Conservation (phyloP, 2,113 vertebrate genomes). For the Alethe diademata region DNA sequence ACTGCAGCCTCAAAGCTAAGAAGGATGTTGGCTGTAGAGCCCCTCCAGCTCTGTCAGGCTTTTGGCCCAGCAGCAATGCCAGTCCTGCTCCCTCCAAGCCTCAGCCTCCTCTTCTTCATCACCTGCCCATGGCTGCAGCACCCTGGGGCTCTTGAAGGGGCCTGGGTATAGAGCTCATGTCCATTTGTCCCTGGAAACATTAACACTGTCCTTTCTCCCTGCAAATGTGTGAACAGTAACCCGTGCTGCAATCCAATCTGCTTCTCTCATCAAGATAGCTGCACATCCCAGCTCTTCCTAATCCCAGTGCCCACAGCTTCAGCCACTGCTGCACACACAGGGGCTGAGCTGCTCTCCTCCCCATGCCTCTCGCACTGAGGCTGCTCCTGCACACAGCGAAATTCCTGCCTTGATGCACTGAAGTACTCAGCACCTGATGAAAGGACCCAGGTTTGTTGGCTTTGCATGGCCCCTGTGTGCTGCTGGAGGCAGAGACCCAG, state of each 20-base stretch:
- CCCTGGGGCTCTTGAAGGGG: background rate
- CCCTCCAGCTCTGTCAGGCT: accelerated
- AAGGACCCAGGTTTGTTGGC: background rate
- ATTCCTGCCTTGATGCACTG: background rate
- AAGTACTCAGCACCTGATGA: background rate
- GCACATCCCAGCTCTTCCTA: background rate
- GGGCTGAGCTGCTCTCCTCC: background rate
- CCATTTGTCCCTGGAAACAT: background rate
- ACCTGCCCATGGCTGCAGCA: background rate
- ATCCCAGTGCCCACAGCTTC: background rate
- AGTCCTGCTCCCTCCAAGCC: background rate
- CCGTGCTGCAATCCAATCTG: accelerated
- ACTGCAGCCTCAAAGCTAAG: background rate
- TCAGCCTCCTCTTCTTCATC: background rate
- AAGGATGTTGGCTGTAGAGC: background rate
- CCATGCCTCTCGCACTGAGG: background rate
- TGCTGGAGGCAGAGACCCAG: background rate
- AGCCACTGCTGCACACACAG: background rate
- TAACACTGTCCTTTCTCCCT: background rate
- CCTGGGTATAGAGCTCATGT: background rate
- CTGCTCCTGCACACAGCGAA: accelerated
- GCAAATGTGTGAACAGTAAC: background rate
- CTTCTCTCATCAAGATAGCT: background rate
- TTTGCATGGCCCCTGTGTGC: background rate
- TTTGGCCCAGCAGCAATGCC: accelerated